Evolutionary conservation across 2,888 invertebrate species (phyloP).

Genomic region (Mesoligia furuncula): DNA sequence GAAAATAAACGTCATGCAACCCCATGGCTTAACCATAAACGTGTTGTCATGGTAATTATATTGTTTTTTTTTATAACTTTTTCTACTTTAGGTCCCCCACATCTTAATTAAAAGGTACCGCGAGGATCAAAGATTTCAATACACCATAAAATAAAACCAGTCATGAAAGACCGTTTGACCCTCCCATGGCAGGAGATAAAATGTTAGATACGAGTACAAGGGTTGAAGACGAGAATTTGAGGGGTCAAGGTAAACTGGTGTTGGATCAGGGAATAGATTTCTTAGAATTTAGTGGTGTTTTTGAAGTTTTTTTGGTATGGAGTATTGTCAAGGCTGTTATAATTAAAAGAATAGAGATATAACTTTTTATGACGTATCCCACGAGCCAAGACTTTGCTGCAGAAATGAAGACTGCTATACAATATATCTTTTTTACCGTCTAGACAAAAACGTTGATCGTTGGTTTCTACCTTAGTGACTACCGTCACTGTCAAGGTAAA

Average conservation of each 20-base stretch:
- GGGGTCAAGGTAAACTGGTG: constrained; percentile 35
- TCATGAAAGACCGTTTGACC: constrained; percentile 26
- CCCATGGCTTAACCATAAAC: constrained; percentile 62
- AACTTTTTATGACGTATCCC: background rate
- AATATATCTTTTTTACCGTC: background rate
- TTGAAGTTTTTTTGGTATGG: background rate
- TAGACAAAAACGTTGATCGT: background rate
- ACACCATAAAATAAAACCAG: constrained; percentile 57
- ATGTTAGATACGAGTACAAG: background rate
- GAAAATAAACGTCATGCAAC: constrained; percentile 53
- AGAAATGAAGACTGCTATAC: background rate
- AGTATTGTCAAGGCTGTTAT: constrained; percentile 6
- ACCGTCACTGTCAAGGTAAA: no score
- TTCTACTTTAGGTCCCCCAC: constrained; percentile 58
- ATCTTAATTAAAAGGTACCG: constrained; percentile 72
- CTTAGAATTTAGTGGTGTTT: constrained; percentile 58
- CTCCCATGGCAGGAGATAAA: background rate
- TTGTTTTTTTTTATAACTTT: constrained; percentile 44
- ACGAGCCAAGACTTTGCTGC: background rate
- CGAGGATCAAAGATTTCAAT: constrained; percentile 66
- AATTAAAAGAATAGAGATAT: background rate
- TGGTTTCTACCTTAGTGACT: no score
- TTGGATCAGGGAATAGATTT: constrained; percentile 40
- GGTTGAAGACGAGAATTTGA: background rate
- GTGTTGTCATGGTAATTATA: constrained; percentile 72